phyloP scores from a whole-genome alignment of 1,140 invertebrate species.

The Trachelipus rathkii region DNA sequence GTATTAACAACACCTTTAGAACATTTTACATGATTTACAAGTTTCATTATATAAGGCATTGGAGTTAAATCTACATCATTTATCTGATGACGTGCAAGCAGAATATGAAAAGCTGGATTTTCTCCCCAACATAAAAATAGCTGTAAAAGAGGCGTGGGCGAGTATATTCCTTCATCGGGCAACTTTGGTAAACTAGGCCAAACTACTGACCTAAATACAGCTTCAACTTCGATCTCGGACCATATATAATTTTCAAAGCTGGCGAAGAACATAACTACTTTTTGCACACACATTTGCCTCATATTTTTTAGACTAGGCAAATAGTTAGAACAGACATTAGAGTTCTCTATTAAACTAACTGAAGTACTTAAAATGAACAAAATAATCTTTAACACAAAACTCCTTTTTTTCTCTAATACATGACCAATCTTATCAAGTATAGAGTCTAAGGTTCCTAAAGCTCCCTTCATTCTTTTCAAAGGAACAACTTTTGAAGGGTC shows the following conservation, averaged over 20 bases:
- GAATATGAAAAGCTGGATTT: constrained; percentile 67
- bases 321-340: constrained; percentile 61
- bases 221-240: constrained; percentile 65
- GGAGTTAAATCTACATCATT: constrained; percentile 55
- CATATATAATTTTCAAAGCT: constrained; percentile 74
- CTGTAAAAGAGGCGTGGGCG: constrained; percentile 74
- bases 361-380: constrained; percentile 64
- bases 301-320: constrained; percentile 65
- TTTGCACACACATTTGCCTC: constrained; percentile 48
- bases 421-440: constrained; percentile 81
- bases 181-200: constrained; percentile 76
- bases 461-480: constrained; percentile 68
- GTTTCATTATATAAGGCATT: constrained; percentile 62
- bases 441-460: constrained; percentile 69
- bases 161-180: constrained; percentile 73
- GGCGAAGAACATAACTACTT: constrained; percentile 64
- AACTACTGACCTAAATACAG: constrained; percentile 70
- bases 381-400: constrained; percentile 66
- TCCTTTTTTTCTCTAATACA: constrained; percentile 64
- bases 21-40: constrained; percentile 65
- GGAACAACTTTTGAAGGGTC: constrained; percentile 62
- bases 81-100: constrained; percentile 62
- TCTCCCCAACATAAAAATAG: constrained; percentile 70
- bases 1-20: constrained; percentile 62
- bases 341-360: constrained; percentile 56